These are phyloP conservation scores for Symphodus melops DNA, from an alignment of 2,113 vertebrate genomes.

Conservation along the genomic window DNA sequence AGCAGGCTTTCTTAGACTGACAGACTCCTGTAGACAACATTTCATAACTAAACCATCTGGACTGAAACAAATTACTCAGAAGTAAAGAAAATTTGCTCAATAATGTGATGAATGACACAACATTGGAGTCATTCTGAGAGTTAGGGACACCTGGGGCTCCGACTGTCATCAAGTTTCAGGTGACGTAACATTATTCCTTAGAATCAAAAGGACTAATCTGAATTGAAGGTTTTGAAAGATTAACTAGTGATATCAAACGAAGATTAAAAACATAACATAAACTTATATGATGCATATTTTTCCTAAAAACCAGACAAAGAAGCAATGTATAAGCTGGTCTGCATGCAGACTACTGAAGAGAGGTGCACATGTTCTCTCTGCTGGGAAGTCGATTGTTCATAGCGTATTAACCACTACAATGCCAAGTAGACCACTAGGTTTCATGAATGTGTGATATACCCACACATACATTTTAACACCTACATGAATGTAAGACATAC, in stretches of 20 bases:
- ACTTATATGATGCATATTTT: too few relatives aligned
- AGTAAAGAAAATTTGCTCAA: neutral
- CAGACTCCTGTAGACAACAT: neutral
- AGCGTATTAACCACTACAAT: neutral
- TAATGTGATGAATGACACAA: neutral
- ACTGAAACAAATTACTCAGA: neutral
- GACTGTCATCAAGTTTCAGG: neutral
- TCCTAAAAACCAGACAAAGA: neutral
- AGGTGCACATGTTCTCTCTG: neutral
- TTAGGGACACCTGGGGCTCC: neutral
- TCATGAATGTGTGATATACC: constrained; percentile 17
- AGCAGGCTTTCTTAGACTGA: too few relatives aligned
- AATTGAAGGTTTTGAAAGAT: neutral
- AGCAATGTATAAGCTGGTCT: neutral
- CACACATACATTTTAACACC: neutral
- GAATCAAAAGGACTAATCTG: neutral
- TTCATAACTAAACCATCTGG: neutral
- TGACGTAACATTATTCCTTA: neutral
- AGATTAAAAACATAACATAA: neutral
- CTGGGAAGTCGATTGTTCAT: neutral
- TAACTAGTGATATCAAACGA: neutral
- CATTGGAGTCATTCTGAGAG: neutral
- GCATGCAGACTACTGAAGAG: neutral
- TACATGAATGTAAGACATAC: neutral
- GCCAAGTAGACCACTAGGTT: constrained; percentile 18